Conservation (phyloP, 2,113 vertebrate species). For the Canis aureus region DNA sequence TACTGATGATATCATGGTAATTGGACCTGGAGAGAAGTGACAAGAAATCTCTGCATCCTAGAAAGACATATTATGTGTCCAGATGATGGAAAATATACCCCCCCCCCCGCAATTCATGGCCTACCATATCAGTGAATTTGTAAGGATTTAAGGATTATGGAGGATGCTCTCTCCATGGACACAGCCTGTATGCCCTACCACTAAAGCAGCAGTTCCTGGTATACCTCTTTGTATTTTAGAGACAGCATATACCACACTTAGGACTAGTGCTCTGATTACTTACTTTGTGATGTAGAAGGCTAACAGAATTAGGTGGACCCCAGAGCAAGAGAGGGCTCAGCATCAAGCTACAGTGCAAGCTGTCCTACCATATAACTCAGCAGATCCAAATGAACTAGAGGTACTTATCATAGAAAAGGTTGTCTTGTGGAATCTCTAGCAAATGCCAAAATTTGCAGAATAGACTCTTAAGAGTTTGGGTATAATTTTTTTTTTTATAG, state of each 20-base stretch:
- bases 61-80: background rate
- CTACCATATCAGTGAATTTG: background rate
- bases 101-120: background rate
- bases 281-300: background rate
- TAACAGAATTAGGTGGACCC: background rate
- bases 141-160: background rate
- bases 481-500: background rate
- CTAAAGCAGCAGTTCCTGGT: background rate
- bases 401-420: background rate
- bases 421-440: background rate
- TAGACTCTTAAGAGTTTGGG: background rate
- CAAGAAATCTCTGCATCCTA: background rate
- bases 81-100: background rate
- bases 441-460: background rate
- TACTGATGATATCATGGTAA: background rate
- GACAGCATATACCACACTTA: background rate
- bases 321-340: background rate
- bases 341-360: background rate
- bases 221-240: background rate
- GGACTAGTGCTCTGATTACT: background rate
- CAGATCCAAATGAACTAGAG: background rate
- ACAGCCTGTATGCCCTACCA: rapidly evolving
- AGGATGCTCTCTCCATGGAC: background rate
- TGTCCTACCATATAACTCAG: background rate
- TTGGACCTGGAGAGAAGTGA: background rate